Evolutionary conservation across 1,140 invertebrate species (phyloP), one percentile per base, ranked within the genome.

Genomic region (Achatina immaculata): DNA sequence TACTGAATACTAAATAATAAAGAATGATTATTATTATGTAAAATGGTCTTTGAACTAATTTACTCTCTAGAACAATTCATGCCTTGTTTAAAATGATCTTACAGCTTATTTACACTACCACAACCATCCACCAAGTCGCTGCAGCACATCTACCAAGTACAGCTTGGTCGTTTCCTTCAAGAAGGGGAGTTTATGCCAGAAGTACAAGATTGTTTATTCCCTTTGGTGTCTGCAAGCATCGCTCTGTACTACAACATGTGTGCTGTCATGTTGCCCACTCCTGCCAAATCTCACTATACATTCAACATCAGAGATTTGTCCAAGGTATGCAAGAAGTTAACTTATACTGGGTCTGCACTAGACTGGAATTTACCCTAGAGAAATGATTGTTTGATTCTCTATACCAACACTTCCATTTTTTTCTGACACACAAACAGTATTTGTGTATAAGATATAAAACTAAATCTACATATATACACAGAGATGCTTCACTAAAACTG

Each of bases 251-350:
- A 91, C 78, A 83, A 87, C 58, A 90, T 91, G 87, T 87, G 87
- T 72, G 81, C 84, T 36, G 85, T 81, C 62, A 88, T 90, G 88
- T 75, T 89, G 71, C 89, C 89, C 31, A 91, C 90, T 11, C 91
- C 90, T 19, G 86, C 94, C 43, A 97, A 96, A 89, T 96, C 95
- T 87, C 96, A 97, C 89, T 97, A 97, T 84, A 91, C 96, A n/a
- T 97, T 96, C 91, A 96, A 96, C 90, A 90, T 97, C 80, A 92
- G 95, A 81, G 96, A 96, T 88, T 95, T 97, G 79, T 96, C 95
- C 0, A 95, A 95, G 92, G 93, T 94, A 80, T 38, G 78, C n/a
- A n/a, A n/a, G n/a, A n/a, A n/a, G 31, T 19, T 31, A 21, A 11
- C 11, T 14, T 19, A n/a, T n/a, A n/a, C n/a, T n/a, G n/a, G n/a